Evolutionary conservation across 2,113 vertebrate species (phyloP).

Genomic region (Xiphorhynchus elegans): DNA sequence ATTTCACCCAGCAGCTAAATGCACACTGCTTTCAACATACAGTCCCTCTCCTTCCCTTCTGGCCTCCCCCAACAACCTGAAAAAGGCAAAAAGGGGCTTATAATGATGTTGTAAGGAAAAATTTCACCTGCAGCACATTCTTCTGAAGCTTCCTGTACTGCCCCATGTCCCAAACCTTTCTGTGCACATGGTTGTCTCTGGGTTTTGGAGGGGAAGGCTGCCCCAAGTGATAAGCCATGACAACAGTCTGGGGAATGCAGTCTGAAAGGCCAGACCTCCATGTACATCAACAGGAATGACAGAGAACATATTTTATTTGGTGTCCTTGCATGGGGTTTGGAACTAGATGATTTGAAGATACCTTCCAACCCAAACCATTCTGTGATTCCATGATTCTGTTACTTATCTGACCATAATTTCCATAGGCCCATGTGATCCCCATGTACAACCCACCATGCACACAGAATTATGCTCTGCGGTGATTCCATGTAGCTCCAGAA

Average conservation of each 20-base stretch:
- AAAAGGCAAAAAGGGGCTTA: background rate
- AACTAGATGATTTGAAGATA: background rate
- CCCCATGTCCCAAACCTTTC: background rate
- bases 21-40: background rate
- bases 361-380: background rate
- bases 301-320: background rate
- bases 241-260: background rate
- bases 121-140: background rate
- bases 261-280: background rate
- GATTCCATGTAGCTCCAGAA: background rate
- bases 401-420: background rate
- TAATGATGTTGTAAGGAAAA: background rate
- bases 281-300: background rate
- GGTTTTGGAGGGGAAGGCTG: background rate
- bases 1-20: background rate
- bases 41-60: background rate
- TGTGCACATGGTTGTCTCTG: background rate
- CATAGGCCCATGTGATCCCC: fast-evolving
- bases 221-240: background rate
- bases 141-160: background rate
- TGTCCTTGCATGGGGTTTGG: background rate
- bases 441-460: fast-evolving
- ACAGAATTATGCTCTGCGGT: background rate
- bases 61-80: background rate
- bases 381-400: background rate